Base-by-base conservation (phyloP, 2,797 vertebrate genomes). In the Silurus lanzhouensis region DNA sequence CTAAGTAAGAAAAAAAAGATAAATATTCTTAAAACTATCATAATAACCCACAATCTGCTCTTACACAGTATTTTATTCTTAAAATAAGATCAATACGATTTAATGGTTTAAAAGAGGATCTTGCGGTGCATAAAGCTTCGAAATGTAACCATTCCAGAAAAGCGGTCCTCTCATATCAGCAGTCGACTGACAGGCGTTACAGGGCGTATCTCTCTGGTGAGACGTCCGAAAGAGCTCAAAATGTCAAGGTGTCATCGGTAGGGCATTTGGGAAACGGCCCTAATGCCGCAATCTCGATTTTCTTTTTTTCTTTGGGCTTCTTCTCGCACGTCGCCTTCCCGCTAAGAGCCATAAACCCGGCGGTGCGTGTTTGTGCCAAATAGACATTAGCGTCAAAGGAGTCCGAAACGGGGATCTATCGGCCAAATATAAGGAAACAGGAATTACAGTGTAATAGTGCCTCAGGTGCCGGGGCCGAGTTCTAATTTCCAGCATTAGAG, bases 331-430 rank as follows among this genome's bases (percentile, higher is more conserved):
- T 88, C 72, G 81, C 82, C 84, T 86, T 84, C 83, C 84, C 87
- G 90, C 90, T 88, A 77, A 92, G 93, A 94, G 91, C 91, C 84
- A 88, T 94, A 93, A 94, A 92, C 90, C 88, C 87, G 78, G 88
- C 76, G 82, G 92, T 92, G 90, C 87, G 89, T 87, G 89, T 92
- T 81, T 48, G 84, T 87, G 89, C 91, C 90, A 94, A 92, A 92
- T 90, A 90, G 89, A 90, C 93, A 93, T 95, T 94, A 95, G 90
- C 94, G 93, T 95, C 94, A 92, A 78, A 91, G 88, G 72, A 85
- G 88, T 90, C 91, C 89, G 87, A 87, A 84, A 90, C 83, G 88
- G 91, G 93, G 93, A 95, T 94, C 91, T 94, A 94, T 94, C 79
- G 92, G 90, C 86, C 92, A 94, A 94, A 95, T 94, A 91, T 92